Percentiles rank a stretch among this genome's conserved stretches.
Conservation (phyloP, 2,888 invertebrate species). For the Oconnorella tubifera region DNA sequence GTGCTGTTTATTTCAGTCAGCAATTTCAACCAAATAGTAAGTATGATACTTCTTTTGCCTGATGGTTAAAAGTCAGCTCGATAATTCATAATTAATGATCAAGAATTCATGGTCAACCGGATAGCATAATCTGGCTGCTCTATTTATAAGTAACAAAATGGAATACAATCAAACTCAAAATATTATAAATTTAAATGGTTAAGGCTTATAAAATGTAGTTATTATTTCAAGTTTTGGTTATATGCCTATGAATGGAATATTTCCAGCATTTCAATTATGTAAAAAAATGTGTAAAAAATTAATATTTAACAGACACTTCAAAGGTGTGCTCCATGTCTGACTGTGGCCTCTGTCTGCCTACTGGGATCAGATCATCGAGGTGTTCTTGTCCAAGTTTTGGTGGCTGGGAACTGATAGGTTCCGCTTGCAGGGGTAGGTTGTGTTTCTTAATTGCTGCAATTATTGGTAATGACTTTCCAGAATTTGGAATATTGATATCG, state of each 20-base stretch:
- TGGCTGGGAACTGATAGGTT: constrained; percentile 31
- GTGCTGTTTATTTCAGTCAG: constrained; percentile 37
- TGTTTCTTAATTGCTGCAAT: background rate
- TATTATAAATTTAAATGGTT: no score
- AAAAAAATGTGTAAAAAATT: no score
- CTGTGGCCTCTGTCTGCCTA: constrained; percentile 47
- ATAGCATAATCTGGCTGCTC: no score
- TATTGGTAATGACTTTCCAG: no score
- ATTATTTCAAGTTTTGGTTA: no score
- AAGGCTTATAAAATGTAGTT: no score
- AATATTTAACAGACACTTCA: background rate
- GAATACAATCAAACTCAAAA: no score
- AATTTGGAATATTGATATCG: background rate
- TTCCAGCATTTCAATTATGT: no score
- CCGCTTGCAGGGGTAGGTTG: background rate
- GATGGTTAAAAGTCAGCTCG: background rate
- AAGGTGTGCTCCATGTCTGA: constrained; percentile 37
- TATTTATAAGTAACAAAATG: no score
- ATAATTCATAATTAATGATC: no score
- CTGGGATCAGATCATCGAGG: constrained; percentile 35
- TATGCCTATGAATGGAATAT: no score
- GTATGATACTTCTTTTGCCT: background rate
- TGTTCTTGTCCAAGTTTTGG: constrained; percentile 49
- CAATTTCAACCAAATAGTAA: background rate
- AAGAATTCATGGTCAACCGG: no score